Conservation (phyloP, 2,797 vertebrate species). For the Tenualosa ilisha region DNA sequence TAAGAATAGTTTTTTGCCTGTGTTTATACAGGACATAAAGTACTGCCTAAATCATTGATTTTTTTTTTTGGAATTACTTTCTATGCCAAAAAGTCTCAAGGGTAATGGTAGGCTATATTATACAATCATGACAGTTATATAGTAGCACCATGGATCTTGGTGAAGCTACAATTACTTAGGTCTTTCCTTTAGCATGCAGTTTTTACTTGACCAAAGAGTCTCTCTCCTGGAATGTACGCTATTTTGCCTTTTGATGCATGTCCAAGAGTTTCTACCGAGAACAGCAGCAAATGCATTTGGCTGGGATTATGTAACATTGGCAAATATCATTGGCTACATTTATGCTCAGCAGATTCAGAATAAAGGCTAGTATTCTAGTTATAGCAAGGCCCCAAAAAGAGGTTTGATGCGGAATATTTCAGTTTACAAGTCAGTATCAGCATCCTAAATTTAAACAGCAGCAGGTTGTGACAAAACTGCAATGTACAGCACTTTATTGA, state of each 20-base stretch:
- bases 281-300: background rate
- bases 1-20: constrained; percentile 25
- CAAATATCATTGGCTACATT: background rate
- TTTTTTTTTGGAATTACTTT: constrained; percentile 32
- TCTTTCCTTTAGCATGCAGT: background rate
- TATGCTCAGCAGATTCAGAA: background rate
- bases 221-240: background rate
- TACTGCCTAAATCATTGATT: constrained; percentile 34
- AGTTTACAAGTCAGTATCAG: too few species aligned
- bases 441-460: too few species aligned
- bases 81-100: constrained; percentile 35
- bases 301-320: background rate
- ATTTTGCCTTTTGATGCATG: background rate
- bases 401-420: too few species aligned
- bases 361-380: too few species aligned
- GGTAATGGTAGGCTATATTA: constrained; percentile 11
- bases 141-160: background rate
- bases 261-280: background rate
- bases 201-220: constrained; percentile 4
- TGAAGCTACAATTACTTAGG: constrained; percentile 2
- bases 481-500: too few species aligned
- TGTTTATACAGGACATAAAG: constrained; percentile 42
- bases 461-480: too few species aligned
- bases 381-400: too few species aligned
- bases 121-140: background rate